Evolutionary conservation across 2,113 vertebrate species (phyloP).

Genomic region (Chascanopsetta lugubris): DNA sequence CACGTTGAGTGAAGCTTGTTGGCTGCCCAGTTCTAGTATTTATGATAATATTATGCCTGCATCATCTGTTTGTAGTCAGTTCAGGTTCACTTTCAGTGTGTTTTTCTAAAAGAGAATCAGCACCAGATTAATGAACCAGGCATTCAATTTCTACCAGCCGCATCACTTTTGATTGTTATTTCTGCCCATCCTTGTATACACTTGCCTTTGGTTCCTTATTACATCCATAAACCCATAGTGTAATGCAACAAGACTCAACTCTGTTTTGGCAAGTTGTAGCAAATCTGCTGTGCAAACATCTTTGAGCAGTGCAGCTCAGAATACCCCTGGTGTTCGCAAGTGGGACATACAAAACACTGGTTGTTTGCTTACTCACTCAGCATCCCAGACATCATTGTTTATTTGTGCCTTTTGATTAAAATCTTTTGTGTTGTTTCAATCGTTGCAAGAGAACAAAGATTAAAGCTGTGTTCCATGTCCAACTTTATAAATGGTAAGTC

Average conservation of each 20-base stretch:
- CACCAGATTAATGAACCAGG: background rate
- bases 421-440: slow-evolving; percentile 2
- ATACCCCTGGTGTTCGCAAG: background rate
- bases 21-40: background rate
- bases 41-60: background rate
- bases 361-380: slow-evolving; percentile 28
- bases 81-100: background rate
- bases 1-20: background rate
- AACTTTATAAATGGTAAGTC: slow-evolving; percentile 42
- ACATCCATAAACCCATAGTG: background rate
- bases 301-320: slow-evolving; percentile 20
- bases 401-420: slow-evolving; percentile 6
- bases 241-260: background rate
- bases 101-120: no score
- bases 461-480: slow-evolving; percentile 37
- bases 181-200: background rate
- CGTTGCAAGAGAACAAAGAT: slow-evolving; percentile 17
- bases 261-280: slow-evolving; percentile 28
- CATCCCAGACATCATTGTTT: slow-evolving; percentile 6
- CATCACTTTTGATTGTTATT: background rate
- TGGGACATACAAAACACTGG: slow-evolving; percentile 18
- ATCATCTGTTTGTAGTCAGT: background rate
- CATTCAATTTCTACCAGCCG: background rate
- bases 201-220: background rate
- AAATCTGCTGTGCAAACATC: slow-evolving; percentile 37